Base-by-base conservation (phyloP, 2,797 vertebrate species). In the Neostethus bicornis region DNA sequence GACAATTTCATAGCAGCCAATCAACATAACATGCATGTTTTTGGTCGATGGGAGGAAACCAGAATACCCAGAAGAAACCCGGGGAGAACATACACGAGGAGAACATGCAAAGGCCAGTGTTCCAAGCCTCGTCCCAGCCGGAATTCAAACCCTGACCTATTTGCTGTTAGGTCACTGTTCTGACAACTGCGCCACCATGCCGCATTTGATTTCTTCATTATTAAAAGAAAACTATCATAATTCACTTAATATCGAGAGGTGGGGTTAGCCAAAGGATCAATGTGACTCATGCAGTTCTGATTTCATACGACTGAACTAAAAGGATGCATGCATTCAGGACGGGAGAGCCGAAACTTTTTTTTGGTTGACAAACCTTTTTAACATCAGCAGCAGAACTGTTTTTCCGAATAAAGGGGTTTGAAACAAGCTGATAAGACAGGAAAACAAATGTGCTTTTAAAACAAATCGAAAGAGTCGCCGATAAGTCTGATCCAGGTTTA, bases 291-390 rank as follows among this genome's bases (percentile, higher is more conserved):
- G 7, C 20, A 19, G 11, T 11, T 23, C 32, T 37, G 17, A 16
- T 20, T 11, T 34, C 13, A 19, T 14, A 43, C 20, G 12, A 25
- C 14, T 19, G 29, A 2, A 35, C 5, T 14, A 2, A 42, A n/a
- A 61, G 43, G 6, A 20, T 31, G 14, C 6, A 17, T 21, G 16
- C 17, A 48, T 60, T 47, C 14, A 43, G 17, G 23, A 58, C 26
- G 25, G 5, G 28, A 25, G 42, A 19, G 2, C 11, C 39, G 24
- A 23, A n/a, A n/a, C n/a, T n/a, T 39, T 44, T 3, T 13, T 48
- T 43, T 1, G 20, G 16, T 4, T 7, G 23, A 79, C 79, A 23
- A 42, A 86, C 83, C 84, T 81, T 64, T 17, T 63, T 25, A 5
- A 1, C 0, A 19, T n/a, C 25, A 31, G 16, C 0, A 6, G 12